Base-by-base conservation (phyloP, 2,888 invertebrate genomes). In the Cephus pulcher region DNA sequence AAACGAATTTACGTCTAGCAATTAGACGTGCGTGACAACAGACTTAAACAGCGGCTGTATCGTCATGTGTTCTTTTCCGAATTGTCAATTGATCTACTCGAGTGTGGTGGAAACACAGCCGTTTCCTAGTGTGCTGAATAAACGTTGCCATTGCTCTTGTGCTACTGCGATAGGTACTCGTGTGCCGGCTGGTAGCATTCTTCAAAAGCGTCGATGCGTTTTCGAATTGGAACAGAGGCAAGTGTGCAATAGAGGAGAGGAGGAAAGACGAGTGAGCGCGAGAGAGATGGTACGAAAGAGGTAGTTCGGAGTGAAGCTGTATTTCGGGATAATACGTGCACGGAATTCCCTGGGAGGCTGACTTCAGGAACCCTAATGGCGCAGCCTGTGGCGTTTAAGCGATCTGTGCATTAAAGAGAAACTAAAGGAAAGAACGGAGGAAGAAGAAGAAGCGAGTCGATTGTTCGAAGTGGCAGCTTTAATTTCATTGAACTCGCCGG, bases 1-100 rank as follows among this genome's bases (percentile, higher is more conserved):
- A 34, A 23, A 68, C n/a, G 69, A 12, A 70, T 74, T 71, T 76
- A 71, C 70, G 69, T 73, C 75, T 69, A 37, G 71, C 80, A 79
- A 82, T 81, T 81, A 80, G 79, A 79, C 75, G 69, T 73, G 78
- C 56, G 56, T 15, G 56, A 56, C 23, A 23, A 56, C 0, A 23
- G 23, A 6, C 23, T 23, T 9, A 23, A 56, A 0, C 56, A 23
- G 56, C 56, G 9, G 23, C 9, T 23, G 23, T 23, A 1, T 56
- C 23, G 9, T 23, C 15, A 23, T 23, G 9, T 23, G 23, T 23
- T 23, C 2, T 9, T 23, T 6, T 9, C 0, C 15, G 15, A 56
- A 56, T 56, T 56, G 56, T 56, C 56, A 23, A 56, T 56, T 9
- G 23, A 23, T 23, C 23, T 2, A 23, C 23, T 23, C 40, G 23